These are phyloP conservation scores for Arctia plantaginis DNA, from an alignment of 2,888 invertebrate genomes.

Conservation along the genomic window DNA sequence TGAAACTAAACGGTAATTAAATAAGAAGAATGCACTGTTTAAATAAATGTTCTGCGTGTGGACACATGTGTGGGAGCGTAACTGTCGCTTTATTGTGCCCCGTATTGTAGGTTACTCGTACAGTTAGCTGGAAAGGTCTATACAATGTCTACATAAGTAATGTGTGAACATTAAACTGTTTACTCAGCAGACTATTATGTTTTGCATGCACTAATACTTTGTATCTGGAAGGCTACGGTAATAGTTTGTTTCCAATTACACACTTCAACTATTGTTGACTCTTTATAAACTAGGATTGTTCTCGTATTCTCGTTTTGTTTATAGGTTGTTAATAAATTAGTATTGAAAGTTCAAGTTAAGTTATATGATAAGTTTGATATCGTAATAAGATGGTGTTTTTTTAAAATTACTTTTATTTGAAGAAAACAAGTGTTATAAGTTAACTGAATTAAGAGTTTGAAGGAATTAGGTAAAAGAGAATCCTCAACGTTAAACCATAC, in stretches of 20 bases:
- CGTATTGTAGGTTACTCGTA: conserved; percentile 62
- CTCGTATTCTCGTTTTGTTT: too few relatives aligned
- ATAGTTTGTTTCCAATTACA: background rate
- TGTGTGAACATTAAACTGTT: conserved; percentile 52
- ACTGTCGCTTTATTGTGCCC: conserved; percentile 60
- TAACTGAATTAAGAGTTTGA: too few relatives aligned
- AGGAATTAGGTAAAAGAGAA: too few relatives aligned
- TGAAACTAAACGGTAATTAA: conserved; percentile 25
- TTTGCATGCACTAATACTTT: conserved; percentile 4
- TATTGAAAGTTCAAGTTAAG: too few relatives aligned
- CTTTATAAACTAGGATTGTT: too few relatives aligned
- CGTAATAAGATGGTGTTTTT: too few relatives aligned
- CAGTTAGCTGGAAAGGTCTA: conserved; percentile 54
- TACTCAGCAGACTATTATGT: conserved; percentile 30
- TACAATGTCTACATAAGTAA: conserved; percentile 48
- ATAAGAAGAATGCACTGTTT: conserved; percentile 32
- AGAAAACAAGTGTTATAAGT: too few relatives aligned
- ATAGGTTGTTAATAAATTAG: too few relatives aligned
- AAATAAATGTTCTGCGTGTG: conserved; percentile 56
- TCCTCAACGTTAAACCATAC: too few relatives aligned
- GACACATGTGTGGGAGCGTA: conserved; percentile 60
- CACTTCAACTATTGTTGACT: background rate
- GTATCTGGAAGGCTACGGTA: background rate
- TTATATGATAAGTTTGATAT: too few relatives aligned
- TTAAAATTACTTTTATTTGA: too few relatives aligned